Percentiles rank a stretch among this genome's conserved stretches.
Evolutionary conservation across 1,140 invertebrate species (phyloP).

Genomic region (Hypothenemus hampei): DNA sequence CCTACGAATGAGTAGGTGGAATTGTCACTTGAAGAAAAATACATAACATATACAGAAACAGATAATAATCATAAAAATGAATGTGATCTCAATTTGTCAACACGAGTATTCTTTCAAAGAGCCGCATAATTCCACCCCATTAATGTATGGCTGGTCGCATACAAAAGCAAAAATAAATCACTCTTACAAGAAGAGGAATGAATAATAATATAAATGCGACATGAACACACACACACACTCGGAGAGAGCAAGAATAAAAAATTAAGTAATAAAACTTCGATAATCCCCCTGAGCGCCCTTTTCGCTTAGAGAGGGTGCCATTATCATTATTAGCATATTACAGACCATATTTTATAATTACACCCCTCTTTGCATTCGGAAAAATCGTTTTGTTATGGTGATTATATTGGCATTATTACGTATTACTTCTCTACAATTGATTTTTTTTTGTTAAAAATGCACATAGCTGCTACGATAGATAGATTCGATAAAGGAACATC

Average conservation of each 20-base stretch:
- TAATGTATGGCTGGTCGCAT: no score
- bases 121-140: no score
- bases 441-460: constrained; percentile 22
- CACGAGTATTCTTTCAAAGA: no score
- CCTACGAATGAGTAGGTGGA: no score
- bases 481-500: constrained; percentile 36
- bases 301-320: constrained; percentile 19
- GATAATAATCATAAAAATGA: no score
- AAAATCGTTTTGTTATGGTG: constrained; percentile 21
- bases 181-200: no score
- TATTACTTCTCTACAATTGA: not conserved
- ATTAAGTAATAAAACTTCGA: constrained; percentile 25
- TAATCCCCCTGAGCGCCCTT: constrained; percentile 18
- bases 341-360: constrained; percentile 23
- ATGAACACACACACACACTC: constrained; percentile 17
- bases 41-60: no score
- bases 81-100: no score
- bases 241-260: constrained; percentile 18
- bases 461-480: constrained; percentile 23
- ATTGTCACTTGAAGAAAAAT: no score
- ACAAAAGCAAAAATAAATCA: no score
- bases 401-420: constrained; percentile 1
- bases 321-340: constrained; percentile 24
- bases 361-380: no score
- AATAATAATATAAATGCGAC: no score